Percentiles rank a stretch among this genome's conserved stretches.
Evolutionary conservation across 2,797 vertebrate genomes (phyloP).

Genomic region (Myiothlypis chrysogaster): DNA sequence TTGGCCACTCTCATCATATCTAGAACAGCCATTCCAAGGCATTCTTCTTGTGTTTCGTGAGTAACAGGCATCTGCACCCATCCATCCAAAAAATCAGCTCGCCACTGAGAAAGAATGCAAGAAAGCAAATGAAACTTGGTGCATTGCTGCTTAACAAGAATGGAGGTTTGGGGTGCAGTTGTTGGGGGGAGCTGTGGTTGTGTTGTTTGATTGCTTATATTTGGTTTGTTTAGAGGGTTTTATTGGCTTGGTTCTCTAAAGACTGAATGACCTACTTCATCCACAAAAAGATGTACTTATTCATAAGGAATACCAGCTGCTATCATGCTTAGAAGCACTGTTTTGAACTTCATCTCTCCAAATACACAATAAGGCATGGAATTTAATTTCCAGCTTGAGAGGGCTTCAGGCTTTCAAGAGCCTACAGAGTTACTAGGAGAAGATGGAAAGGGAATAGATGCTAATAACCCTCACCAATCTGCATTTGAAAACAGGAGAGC

Average conservation of each 20-base stretch:
- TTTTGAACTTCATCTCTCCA: neutral
- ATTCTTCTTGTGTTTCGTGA: slow-evolving; percentile 95
- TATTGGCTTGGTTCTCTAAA: neutral
- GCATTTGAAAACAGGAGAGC: neutral
- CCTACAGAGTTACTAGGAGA: neutral
- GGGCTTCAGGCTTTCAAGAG: neutral
- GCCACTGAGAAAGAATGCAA: slow-evolving; percentile 80
- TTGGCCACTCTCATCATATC: slow-evolving; percentile 98
- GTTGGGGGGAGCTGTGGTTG: neutral
- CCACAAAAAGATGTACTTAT: neutral
- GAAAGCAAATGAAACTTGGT: neutral
- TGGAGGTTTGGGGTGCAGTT: neutral
- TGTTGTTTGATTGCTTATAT: neutral
- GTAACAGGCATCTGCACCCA: slow-evolving; percentile 83
- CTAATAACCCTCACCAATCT: neutral
- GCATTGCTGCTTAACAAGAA: neutral
- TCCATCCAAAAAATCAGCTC: slow-evolving; percentile 89
- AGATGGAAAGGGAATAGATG: neutral
- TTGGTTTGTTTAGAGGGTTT: neutral
- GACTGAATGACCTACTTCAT: neutral
- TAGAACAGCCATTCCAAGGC: slow-evolving; percentile 94
- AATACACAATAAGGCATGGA: neutral
- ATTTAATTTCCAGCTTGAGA: neutral
- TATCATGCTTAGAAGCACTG: neutral
- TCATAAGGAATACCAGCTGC: neutral